Conservation (phyloP, 2,888 invertebrate genomes). For the Venustoraphidia nigricollis region DNA sequence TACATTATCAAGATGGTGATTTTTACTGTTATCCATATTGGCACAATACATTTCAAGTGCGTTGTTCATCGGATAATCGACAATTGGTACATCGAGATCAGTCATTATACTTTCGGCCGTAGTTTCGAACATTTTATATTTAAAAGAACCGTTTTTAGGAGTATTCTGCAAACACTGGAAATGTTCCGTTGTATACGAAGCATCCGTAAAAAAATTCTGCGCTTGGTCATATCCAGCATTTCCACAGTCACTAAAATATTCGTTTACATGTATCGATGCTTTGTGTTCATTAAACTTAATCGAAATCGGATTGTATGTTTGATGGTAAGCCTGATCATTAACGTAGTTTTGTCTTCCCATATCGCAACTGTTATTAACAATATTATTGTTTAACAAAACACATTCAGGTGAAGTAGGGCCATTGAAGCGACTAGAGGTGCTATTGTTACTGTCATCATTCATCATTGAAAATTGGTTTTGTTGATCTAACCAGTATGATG, state of each 20-base stretch:
- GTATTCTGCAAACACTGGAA: no score
- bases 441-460: conserved; percentile 35
- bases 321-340: not conserved
- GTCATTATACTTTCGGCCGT: conserved; percentile 1
- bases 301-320: not conserved
- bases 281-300: not conserved
- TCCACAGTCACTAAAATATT: not conserved
- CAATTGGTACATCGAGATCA: conserved; percentile 4
- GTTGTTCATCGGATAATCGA: conserved; percentile 5
- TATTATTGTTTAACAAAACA: conserved; percentile 24
- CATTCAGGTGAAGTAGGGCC: conserved; percentile 37
- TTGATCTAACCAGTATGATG: not conserved
- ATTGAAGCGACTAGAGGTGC: conserved; percentile 24
- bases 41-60: conserved; percentile 1
- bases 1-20: not conserved
- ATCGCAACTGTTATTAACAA: conserved; percentile 8
- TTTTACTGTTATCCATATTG: conserved; percentile 1
- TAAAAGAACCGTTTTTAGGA: no score
- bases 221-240: no score
- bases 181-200: no score
- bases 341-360: not conserved
- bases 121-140: no score
- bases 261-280: not conserved
- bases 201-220: no score
- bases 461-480: conserved; percentile 28